Percentiles rank a stretch among this genome's conserved stretches.
These are phyloP conservation scores for Streblospio benedicti DNA, from an alignment of 1,140 invertebrate species.

Conservation along the genomic window DNA sequence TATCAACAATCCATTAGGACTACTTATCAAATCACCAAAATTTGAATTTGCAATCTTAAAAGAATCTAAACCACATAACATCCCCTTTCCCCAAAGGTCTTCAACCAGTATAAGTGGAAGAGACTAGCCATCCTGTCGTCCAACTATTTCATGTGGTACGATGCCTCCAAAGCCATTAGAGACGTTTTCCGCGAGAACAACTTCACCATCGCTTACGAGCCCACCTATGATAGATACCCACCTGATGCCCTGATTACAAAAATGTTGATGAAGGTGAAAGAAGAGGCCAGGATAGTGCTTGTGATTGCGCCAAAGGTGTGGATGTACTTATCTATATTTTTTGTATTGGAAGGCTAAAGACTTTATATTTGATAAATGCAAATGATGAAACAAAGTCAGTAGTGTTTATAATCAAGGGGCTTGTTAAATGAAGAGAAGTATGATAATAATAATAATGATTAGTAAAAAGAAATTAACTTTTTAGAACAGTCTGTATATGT, in stretches of 20 bases:
- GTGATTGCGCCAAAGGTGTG: not conserved
- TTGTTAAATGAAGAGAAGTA: too few relatives aligned
- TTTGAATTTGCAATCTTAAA: too few relatives aligned
- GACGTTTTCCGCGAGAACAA: not conserved
- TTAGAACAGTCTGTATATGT: too few relatives aligned
- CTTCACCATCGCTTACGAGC: not conserved
- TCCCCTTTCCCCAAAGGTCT: too few relatives aligned
- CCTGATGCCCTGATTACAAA: not conserved
- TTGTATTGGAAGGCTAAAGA: not conserved
- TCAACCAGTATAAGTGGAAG: conserved; percentile 8
- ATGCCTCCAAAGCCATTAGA: not conserved
- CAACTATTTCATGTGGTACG: not conserved
- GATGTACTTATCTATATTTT: not conserved
- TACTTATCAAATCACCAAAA: too few relatives aligned
- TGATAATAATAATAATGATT: too few relatives aligned
- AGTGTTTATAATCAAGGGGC: too few relatives aligned
- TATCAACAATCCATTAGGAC: too few relatives aligned
- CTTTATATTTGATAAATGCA: not conserved
- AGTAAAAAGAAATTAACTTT: too few relatives aligned
- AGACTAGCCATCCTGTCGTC: not conserved
- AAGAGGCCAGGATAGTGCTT: not conserved
- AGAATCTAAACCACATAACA: too few relatives aligned
- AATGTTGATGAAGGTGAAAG: not conserved
- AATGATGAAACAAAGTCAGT: not conserved
- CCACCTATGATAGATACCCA: not conserved